phyloP scores from a whole-genome alignment of 2,888 invertebrate species.

The Cephus pulcher region DNA sequence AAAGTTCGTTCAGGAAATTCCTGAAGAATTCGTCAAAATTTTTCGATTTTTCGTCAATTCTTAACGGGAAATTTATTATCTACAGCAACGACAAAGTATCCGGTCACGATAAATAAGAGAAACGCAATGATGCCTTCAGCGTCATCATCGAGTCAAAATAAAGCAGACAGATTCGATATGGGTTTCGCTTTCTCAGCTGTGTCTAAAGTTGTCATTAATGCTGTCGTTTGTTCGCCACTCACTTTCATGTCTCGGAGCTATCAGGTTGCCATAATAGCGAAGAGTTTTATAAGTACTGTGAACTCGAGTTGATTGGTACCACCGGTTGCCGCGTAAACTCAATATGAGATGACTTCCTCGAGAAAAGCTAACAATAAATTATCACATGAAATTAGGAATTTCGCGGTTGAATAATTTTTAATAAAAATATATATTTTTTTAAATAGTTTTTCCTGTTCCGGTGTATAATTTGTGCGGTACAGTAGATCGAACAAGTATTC shows the following conservation, averaged over 20 bases:
- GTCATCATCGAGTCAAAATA: no score
- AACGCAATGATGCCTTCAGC: not conserved
- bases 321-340: not conserved
- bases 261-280: conserved; percentile 33
- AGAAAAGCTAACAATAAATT: not conserved
- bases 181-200: conserved; percentile 31
- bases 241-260: conserved; percentile 44
- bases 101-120: not conserved
- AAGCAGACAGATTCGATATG: not conserved
- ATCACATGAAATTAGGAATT: not conserved
- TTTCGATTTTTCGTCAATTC: not conserved
- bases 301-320: not conserved
- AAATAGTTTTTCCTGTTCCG: not conserved
- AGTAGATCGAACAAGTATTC: not conserved
- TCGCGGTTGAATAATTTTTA: not conserved
- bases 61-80: no score
- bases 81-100: no score
- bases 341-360: not conserved
- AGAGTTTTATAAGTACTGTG: conserved; percentile 22
- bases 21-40: not conserved
- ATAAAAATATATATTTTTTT: not conserved
- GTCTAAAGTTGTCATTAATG: conserved; percentile 36
- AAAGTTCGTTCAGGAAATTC: not conserved
- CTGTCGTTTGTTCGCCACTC: conserved; percentile 55
- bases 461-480: not conserved